phyloP scores from a whole-genome alignment of 2,888 invertebrate species.

The Orthosia incerta region DNA sequence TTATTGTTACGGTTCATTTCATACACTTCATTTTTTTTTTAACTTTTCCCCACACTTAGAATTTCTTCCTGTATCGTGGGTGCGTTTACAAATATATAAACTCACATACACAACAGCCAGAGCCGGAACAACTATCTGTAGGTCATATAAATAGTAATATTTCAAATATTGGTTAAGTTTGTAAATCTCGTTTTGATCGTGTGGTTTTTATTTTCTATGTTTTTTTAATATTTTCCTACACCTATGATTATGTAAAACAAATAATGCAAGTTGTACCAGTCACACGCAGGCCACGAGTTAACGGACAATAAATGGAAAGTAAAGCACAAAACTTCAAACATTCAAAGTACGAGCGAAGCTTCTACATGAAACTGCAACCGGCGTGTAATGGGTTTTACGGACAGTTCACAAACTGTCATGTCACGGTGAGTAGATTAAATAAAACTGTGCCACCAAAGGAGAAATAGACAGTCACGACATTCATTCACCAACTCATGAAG shows the following conservation, averaged over 20 bases:
- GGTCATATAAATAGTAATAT: no score
- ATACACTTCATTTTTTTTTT: no score
- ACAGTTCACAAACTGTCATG: conserved; percentile 48
- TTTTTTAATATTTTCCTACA: background rate
- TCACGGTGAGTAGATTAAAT: conserved; percentile 42
- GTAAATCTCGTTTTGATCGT: no score
- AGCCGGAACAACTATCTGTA: no score
- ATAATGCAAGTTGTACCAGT: background rate
- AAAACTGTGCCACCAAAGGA: conserved; percentile 4
- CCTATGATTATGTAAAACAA: background rate
- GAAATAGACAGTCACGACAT: conserved; percentile 25
- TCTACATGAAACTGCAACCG: conserved; percentile 23
- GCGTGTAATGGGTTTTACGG: conserved; percentile 37
- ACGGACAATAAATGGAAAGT: background rate
- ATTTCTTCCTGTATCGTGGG: no score
- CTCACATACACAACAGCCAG: no score
- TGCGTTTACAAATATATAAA: no score
- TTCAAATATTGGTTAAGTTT: no score
- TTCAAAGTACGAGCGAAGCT: background rate
- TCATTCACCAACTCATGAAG: conserved; percentile 26
- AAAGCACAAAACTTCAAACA: background rate
- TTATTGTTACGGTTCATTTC: no score
- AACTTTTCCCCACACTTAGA: no score
- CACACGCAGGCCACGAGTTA: background rate
- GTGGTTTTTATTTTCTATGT: no score